Conservation (phyloP, 2,797 vertebrate species). For the Bradypodion ventrale region DNA sequence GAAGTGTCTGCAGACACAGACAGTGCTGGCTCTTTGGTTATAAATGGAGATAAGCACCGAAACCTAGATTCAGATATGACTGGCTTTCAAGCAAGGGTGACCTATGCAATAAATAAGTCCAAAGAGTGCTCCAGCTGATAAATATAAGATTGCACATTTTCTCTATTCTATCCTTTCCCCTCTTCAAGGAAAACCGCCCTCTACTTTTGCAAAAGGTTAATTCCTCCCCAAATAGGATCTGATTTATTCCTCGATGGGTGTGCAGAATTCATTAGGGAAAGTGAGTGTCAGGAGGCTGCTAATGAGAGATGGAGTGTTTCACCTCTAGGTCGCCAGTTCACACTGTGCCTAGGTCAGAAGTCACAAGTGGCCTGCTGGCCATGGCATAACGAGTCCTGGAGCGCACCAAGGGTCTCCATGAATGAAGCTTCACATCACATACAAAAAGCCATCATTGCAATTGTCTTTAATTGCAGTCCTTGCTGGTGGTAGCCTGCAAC, state of each 20-base stretch:
- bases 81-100: too few species aligned
- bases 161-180: not conserved
- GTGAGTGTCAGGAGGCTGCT: constrained; percentile 17
- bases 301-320: constrained; percentile 31
- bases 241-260: not conserved
- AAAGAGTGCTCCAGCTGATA: not conserved
- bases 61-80: too few species aligned
- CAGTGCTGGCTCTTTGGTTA: too few species aligned
- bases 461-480: constrained; percentile 12
- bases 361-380: constrained; percentile 4
- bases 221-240: not conserved
- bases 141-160: not conserved
- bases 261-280: constrained; percentile 15
- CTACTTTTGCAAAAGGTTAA: not conserved
- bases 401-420: not conserved
- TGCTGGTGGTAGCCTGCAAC: not conserved
- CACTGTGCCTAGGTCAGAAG: constrained; percentile 29
- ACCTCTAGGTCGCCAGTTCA: constrained; percentile 25
- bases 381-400: not conserved
- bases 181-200: not conserved
- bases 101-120: not conserved
- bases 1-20: too few species aligned
- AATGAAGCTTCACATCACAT: not conserved
- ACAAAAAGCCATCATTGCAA: not conserved
- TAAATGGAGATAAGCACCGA: too few species aligned